These are phyloP conservation scores for Aphidius ervi DNA, from an alignment of 1,140 invertebrate genomes.

Conservation along the genomic window DNA sequence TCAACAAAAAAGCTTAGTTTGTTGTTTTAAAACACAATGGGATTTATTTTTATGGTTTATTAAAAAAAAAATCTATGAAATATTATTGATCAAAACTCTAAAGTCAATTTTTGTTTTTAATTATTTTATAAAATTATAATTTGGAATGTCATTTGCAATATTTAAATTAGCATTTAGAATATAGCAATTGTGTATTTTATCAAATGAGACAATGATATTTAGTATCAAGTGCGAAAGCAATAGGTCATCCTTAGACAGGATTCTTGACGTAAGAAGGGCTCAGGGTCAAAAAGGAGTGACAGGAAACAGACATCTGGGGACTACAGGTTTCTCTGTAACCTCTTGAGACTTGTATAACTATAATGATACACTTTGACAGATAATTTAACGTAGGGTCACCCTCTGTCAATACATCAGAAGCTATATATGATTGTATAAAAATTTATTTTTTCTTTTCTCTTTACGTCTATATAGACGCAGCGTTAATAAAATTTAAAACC, in stretches of 20 bases:
- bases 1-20: too few species aligned
- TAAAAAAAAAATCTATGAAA: too few species aligned
- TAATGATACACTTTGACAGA: background rate
- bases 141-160: too few species aligned
- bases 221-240: slow-evolving; percentile 1
- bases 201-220: background rate
- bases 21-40: too few species aligned
- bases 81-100: too few species aligned
- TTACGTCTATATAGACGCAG: too few species aligned
- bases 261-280: slow-evolving; percentile 4
- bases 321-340: background rate
- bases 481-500: too few species aligned
- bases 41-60: too few species aligned
- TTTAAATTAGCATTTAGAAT: too few species aligned
- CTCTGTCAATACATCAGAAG: slow-evolving; percentile 4
- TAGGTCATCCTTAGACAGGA: slow-evolving; percentile 7
- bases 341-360: slow-evolving; percentile 1
- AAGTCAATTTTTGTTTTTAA: too few species aligned
- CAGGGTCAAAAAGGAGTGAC: slow-evolving; percentile 16
- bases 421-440: background rate
- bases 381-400: background rate
- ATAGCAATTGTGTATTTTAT: too few species aligned
- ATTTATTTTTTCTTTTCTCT: background rate
- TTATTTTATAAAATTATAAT: too few species aligned
- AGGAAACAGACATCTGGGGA: slow-evolving; percentile 21